Conservation (phyloP, 2,797 vertebrate species). For the Craterocephalus amniculus region DNA sequence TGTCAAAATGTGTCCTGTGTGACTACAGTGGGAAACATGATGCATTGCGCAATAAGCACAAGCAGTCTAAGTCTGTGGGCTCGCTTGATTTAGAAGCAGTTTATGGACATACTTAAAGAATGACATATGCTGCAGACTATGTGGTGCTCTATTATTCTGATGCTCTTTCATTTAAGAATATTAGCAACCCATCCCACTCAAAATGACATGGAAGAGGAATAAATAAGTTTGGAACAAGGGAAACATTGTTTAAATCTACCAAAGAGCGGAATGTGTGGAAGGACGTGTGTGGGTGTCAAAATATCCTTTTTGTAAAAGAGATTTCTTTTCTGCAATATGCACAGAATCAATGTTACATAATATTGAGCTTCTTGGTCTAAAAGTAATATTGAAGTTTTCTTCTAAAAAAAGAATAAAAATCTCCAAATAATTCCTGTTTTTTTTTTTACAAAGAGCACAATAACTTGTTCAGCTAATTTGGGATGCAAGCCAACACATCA, state of each 20-base stretch:
- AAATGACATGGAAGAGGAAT: conserved; percentile 64
- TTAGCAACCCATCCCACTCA: conserved; percentile 34
- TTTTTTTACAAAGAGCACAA: not conserved
- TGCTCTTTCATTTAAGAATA: conserved; percentile 37
- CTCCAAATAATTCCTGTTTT: not conserved
- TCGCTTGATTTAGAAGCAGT: conserved; percentile 44
- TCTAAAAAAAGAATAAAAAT: not conserved
- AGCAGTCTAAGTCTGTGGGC: conserved; percentile 46
- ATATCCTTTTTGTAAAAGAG: conserved; percentile 15
- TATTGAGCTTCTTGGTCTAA: not conserved
- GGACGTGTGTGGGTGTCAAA: conserved; percentile 26
- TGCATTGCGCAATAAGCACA: conserved; percentile 54
- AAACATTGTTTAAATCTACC: conserved; percentile 59
- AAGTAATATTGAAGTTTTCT: not conserved
- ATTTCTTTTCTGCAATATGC: conserved; percentile 6
- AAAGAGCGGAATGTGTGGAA: conserved; percentile 51
- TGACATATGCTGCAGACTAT: conserved; percentile 48
- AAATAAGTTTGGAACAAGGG: conserved; percentile 67
- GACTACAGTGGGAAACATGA: conserved; percentile 20
- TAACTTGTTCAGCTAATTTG: conserved; percentile 22
- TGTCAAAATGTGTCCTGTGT: conserved; percentile 61
- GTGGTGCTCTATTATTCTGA: conserved; percentile 28
- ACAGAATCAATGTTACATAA: not conserved
- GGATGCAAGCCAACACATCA: conserved; percentile 16
- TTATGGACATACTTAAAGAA: conserved; percentile 57